These are phyloP conservation scores for Rhinogobio ventralis DNA, from an alignment of 2,797 vertebrate genomes.

Conservation along the genomic window DNA sequence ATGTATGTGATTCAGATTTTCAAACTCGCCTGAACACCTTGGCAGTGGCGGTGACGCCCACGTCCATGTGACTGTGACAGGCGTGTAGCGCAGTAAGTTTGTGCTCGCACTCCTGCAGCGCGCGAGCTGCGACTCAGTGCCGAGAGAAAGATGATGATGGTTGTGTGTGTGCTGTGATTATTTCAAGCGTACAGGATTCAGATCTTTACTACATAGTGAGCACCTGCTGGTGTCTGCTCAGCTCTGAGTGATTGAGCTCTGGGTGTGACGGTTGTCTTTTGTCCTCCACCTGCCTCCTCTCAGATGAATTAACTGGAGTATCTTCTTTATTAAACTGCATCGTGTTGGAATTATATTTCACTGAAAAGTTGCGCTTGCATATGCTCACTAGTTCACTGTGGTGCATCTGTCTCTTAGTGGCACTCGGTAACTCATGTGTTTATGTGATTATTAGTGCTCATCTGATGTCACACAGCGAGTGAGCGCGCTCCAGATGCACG, in stretches of 20 bases:
- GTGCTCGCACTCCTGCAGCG: constrained; percentile 9
- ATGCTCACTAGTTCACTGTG: background rate
- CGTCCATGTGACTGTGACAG: constrained; percentile 9
- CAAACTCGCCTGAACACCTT: background rate
- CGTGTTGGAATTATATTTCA: constrained; percentile 5
- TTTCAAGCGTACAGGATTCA: background rate
- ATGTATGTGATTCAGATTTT: background rate
- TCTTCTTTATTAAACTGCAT: constrained; percentile 6
- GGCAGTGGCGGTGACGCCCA: constrained; percentile 25
- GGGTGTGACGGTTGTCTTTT: constrained; percentile 71
- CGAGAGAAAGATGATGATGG: background rate
- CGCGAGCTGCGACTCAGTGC: constrained; percentile 9
- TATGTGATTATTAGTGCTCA: background rate
- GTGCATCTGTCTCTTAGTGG: background rate
- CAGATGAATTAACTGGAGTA: constrained; percentile 17
- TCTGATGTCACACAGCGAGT: constrained; percentile 66
- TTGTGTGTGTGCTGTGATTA: constrained; percentile 1
- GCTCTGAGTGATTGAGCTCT: constrained; percentile 55
- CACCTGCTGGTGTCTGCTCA: constrained; percentile 58
- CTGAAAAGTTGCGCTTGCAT: constrained; percentile 15
- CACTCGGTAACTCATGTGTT: background rate
- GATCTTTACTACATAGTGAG: background rate
- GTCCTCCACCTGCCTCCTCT: constrained; percentile 55
- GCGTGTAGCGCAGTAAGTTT: constrained; percentile 24
- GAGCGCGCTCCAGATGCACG: constrained; percentile 82